Percentiles rank a stretch among this genome's conserved stretches.
Evolutionary conservation across 2,113 vertebrate genomes (phyloP).

Genomic region (Columbina picui): DNA sequence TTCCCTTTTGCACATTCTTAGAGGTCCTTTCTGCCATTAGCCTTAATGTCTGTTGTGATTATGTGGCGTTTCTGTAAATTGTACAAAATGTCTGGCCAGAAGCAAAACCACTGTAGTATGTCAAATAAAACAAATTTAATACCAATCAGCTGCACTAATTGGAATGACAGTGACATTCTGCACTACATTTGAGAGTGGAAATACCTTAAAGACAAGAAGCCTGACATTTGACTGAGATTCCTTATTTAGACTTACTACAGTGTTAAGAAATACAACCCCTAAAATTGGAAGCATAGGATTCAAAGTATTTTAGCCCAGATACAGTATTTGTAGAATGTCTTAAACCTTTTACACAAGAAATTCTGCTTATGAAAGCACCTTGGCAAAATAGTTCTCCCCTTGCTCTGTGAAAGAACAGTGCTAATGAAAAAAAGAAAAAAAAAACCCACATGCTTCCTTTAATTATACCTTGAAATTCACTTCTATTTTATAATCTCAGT

Average conservation of each 20-base stretch:
- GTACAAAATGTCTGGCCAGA: not conserved
- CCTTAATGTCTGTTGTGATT: not conserved
- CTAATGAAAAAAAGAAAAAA: not conserved
- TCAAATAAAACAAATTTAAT: constrained; percentile 59
- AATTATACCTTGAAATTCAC: not conserved
- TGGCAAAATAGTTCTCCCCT: not conserved
- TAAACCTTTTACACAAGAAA: not conserved
- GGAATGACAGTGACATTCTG: constrained; percentile 64
- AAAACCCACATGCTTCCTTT: not conserved
- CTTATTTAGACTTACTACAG: constrained; percentile 24
- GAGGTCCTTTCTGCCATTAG: not conserved
- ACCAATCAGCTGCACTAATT: constrained; percentile 65
- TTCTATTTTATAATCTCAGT: not conserved
- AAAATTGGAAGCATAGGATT: constrained; percentile 11
- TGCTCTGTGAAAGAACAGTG: not conserved
- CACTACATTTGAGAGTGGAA: constrained; percentile 41
- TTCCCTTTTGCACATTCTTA: not conserved
- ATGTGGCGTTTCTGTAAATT: not conserved
- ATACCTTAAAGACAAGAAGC: constrained; percentile 62
- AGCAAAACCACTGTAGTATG: constrained; percentile 19
- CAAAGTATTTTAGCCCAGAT: constrained; percentile 32
- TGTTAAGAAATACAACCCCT: constrained; percentile 36
- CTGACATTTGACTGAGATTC: constrained; percentile 58
- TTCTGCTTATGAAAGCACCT: constrained; percentile 17
- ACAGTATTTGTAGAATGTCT: not conserved